phyloP scores from a whole-genome alignment of 1,140 invertebrate species.

The Apis florea region DNA sequence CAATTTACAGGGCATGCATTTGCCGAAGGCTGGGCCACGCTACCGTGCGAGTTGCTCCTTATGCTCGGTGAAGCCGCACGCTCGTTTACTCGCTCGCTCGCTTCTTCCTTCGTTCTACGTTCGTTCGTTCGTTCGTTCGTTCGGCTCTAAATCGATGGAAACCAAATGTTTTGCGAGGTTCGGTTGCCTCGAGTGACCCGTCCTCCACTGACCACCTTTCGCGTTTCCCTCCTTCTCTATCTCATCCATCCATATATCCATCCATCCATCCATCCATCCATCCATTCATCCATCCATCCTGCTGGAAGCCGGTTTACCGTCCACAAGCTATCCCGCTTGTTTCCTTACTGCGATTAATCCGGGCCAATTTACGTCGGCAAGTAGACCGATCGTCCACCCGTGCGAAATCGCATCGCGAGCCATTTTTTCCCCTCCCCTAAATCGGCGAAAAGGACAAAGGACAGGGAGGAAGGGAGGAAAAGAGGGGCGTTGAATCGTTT shows the following conservation, averaged over 20 bases:
- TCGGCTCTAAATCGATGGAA: conserved; percentile 18
- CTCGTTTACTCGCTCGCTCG: conserved; percentile 25
- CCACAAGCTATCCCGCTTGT: conserved; percentile 25
- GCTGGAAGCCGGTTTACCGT: conserved; percentile 35
- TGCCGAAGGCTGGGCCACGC: conserved; percentile 66
- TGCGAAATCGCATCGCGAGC: neutral
- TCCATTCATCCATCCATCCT: conserved; percentile 59
- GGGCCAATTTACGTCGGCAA: conserved; percentile 58
- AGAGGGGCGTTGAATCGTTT: conserved; percentile 2
- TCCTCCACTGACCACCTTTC: neutral
- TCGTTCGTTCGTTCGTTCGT: neutral
- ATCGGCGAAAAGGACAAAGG: neutral
- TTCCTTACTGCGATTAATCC: conserved; percentile 64
- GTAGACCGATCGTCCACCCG: conserved; percentile 3
- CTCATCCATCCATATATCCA: conserved; percentile 29
- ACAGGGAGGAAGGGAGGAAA: too few relatives aligned
- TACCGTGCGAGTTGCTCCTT: conserved; percentile 61
- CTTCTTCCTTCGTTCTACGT: conserved; percentile 7
- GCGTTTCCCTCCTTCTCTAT: neutral
- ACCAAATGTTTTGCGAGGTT: conserved; percentile 17
- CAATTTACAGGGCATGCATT: conserved; percentile 75
- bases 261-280: conserved; percentile 34
- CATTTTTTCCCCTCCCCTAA: neutral
- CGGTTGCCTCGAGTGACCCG: conserved; percentile 10
- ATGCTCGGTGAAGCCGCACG: conserved; percentile 22